Base-by-base conservation (phyloP, 2,888 invertebrate species). In the Blastobasis lacticolella region DNA sequence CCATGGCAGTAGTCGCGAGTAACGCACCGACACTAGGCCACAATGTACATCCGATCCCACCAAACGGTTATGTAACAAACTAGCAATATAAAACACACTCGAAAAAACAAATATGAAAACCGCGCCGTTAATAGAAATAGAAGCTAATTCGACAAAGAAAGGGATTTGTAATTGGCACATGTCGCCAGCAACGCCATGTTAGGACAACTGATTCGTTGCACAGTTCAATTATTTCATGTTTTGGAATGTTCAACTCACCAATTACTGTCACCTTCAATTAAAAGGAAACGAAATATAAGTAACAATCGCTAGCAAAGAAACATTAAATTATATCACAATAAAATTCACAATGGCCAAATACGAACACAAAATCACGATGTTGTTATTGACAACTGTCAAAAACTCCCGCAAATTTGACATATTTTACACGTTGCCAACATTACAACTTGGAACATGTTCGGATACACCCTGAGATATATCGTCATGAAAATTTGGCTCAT, bases 371-470 rank as follows among this genome's bases (percentile, higher is more conserved):
- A 63, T 66, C 75, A 73, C 71, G 73, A 75, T 83, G 81, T 86
- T 83, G 78, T 82, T 83, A 82, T 83, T 84, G 82, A 83, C 79
- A 84, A 81, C 75, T 83, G 82, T 82, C 82, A 84, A 78, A 81
- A 75, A 74, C 75, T 83, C 83, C 83, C 84, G 83, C 83, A 83
- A 78, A 71, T 76, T 76, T 81, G 81, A 80, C 79, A 76, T 65
- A 60, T 69, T 67, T 23, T 23, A 23, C 23, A 2, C 3, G 23
- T 5, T 38, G 50, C 48, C 54, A 54, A 54, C 54, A 44, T 54
- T 5, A 10, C 38, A 37, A 51, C 37, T 44, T 9, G 5, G 43
- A 51, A 37, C 37, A 8, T 10, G 43, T 49, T 51, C 44, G 51
- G 51, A 54, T 54, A 54, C 51, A 45, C 38, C 7, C 1, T 3